phyloP scores from a whole-genome alignment of 2,797 vertebrate genomes.

The Jordanella pulchra region DNA sequence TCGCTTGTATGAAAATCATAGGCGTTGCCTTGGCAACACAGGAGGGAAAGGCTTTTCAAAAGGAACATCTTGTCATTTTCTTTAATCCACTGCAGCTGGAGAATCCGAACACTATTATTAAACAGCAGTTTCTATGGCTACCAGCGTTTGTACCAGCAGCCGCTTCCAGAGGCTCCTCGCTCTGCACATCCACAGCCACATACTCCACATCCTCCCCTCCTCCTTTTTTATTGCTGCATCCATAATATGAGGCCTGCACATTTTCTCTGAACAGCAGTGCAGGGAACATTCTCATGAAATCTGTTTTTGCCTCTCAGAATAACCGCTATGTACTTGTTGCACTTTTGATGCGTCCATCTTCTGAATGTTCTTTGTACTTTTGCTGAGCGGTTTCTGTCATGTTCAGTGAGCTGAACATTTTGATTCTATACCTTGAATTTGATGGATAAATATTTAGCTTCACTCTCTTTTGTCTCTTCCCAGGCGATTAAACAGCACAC shows the following conservation, averaged over 20 bases:
- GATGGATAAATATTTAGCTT: constrained; percentile 46
- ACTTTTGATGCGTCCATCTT: neutral
- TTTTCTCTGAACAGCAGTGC: constrained; percentile 46
- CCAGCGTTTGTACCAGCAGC: constrained; percentile 89
- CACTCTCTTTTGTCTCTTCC: constrained; percentile 59
- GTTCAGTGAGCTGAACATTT: constrained; percentile 1
- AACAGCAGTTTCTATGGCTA: constrained; percentile 98
- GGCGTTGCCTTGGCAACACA: constrained; percentile 90
- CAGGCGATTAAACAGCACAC: constrained; percentile 99
- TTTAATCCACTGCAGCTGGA: constrained; percentile 99
- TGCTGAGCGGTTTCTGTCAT: constrained; percentile 21
- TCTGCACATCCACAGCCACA: constrained; percentile 63
- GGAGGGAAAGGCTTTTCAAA: constrained; percentile 90
- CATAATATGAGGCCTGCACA: constrained; percentile 68
- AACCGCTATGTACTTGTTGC: constrained; percentile 13
- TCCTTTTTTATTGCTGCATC: constrained; percentile 74
- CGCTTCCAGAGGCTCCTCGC: constrained; percentile 83
- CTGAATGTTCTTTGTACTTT: constrained; percentile 10
- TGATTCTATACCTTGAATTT: constrained; percentile 26
- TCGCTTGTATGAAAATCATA: constrained; percentile 87
- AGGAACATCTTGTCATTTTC: constrained; percentile 99
- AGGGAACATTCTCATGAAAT: constrained; percentile 41
- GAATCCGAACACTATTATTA: constrained; percentile 96
- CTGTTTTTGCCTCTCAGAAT: constrained; percentile 34
- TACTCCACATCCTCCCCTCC: constrained; percentile 29